Evolutionary conservation across 2,113 vertebrate species (phyloP), one percentile per base, ranked within the genome.

Genomic region (Nothoprocta pentlandii): DNA sequence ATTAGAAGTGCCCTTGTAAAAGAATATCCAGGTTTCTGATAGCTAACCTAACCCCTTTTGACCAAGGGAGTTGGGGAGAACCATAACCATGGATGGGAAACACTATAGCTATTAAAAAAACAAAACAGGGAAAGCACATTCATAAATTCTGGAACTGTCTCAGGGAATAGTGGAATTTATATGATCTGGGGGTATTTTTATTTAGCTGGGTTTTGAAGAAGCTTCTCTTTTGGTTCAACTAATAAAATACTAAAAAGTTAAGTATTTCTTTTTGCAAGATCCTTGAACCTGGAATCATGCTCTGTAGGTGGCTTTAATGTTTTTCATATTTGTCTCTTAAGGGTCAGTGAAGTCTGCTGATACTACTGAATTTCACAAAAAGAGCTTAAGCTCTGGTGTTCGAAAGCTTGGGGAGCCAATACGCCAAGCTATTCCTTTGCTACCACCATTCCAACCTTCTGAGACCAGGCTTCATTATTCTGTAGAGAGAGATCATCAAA

Each of bases 371-470:
- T 56, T 69, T 83, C 81, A 85, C 68, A 54, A 58, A 71, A 80
- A 75, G 19, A 80, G 41, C 41, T 12, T 92, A 74, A 79, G 85
- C 84, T 81, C 93, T 85, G 96, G 69, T 78, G 98, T 97, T 34
- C 91, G 93, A 46, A 97, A 97, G 39, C 97, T 97, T 47, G 94
- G 96, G 59, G 98, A 98, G 70, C 98, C 96, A 0, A 95, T 97
- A 59, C 97, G 90, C 56, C 97, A 97, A 21, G 99, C 99, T 67
- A 80, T 99, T 79, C 97, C 98, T 46, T 96, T 99, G 69, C 98
- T 98, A 46, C 98, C 98, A 14, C 99, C 99, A 2, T 98, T 97
- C 87, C 99, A 99, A 92, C 97, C 98, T 86, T 92, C 94, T 8
- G 97, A 96, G 30, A 89, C 92, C 32, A 87, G 92, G 41, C 70